Evolutionary conservation across 2,888 invertebrate genomes (phyloP).

Genomic region (Drosophila demipolita): DNA sequence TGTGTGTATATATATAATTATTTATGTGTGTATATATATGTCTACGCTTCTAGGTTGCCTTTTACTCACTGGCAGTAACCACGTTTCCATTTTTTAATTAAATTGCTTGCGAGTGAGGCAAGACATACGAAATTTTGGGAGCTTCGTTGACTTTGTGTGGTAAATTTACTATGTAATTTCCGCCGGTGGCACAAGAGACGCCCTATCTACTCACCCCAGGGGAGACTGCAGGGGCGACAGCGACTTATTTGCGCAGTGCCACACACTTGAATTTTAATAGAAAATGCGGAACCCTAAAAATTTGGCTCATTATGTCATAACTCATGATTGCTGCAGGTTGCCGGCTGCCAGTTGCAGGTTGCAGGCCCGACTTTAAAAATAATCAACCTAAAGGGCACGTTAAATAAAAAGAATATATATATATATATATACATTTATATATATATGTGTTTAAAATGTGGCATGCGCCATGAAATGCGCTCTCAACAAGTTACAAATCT

Average conservation of each 20-base stretch:
- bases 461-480: constrained; percentile 43
- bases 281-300: constrained; percentile 44
- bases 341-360: constrained; percentile 22
- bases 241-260: constrained; percentile 48
- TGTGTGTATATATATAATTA: background rate
- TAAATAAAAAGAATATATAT: constrained; percentile 4
- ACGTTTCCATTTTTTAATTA: constrained; percentile 53
- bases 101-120: constrained; percentile 39
- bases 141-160: constrained; percentile 69
- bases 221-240: background rate
- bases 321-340: constrained; percentile 61
- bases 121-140: constrained; percentile 41
- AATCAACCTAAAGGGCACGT: constrained; percentile 44
- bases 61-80: constrained; percentile 15
- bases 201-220: background rate
- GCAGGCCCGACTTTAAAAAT: constrained; percentile 53
- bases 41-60: background rate
- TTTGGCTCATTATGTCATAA: constrained; percentile 67
- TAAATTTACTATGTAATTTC: constrained; percentile 75
- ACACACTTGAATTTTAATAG: constrained; percentile 78
- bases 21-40: background rate
- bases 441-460: constrained; percentile 53
- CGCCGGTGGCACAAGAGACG: constrained; percentile 31
- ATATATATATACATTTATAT: constrained; percentile 19
- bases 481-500: constrained; percentile 71